Evolutionary conservation across 2,113 vertebrate genomes (phyloP).

Genomic region (Illadopsis cleaveri): DNA sequence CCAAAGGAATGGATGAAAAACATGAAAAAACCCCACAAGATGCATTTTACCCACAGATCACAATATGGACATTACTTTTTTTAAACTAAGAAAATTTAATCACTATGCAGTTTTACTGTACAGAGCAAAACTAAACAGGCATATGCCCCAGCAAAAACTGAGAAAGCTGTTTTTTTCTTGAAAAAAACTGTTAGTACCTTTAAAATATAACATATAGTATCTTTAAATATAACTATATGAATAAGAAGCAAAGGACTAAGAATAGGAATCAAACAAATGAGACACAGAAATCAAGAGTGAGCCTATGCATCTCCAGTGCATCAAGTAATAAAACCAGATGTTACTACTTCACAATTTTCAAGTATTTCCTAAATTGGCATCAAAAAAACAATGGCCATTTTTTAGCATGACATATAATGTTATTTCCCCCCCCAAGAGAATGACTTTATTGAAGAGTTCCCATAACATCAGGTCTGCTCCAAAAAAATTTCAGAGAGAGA

Average conservation of each 20-base stretch:
- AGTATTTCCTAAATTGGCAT: conserved; percentile 17
- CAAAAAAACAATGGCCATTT: conserved; percentile 42
- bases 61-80: neutral
- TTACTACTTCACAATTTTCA: conserved; percentile 11
- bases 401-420: conserved; percentile 31
- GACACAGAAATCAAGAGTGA: neutral
- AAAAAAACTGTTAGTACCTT: neutral
- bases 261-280: neutral
- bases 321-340: conserved; percentile 9
- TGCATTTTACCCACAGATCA: neutral
- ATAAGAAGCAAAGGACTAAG: neutral
- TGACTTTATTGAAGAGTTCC: conserved; percentile 36
- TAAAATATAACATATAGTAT: neutral
- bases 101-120: neutral
- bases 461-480: conserved; percentile 31
- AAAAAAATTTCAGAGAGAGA: neutral
- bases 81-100: neutral
- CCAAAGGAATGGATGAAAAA: neutral
- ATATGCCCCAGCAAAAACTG: neutral
- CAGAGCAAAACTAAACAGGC: neutral
- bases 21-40: neutral
- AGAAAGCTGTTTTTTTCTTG: neutral
- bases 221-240: neutral
- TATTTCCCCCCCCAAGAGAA: conserved; percentile 8
- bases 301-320: neutral